These are phyloP conservation scores for Hyalella azteca DNA, from an alignment of 2,888 invertebrate genomes.

Conservation along the genomic window DNA sequence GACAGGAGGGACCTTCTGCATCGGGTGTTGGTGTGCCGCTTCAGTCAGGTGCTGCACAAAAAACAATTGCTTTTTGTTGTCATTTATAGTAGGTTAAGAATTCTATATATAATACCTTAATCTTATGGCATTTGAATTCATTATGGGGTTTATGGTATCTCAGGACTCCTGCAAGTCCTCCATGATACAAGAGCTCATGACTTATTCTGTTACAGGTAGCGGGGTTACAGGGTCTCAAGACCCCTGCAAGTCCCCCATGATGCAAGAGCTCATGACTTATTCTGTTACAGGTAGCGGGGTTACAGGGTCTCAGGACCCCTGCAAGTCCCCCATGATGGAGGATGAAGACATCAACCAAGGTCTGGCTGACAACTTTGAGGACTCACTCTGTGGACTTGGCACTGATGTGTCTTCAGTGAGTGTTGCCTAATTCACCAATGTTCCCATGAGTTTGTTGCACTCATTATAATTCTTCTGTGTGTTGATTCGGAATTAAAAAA, in stretches of 20 bases:
- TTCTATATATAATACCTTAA: not conserved
- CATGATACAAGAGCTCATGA: slow-evolving; percentile 31
- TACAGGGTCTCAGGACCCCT: not conserved
- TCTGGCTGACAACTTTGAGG: slow-evolving; percentile 75
- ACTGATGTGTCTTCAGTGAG: slow-evolving; percentile 66
- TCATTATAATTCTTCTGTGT: too few relatives aligned
- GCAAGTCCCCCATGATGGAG: slow-evolving; percentile 36
- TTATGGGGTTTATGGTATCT: not conserved
- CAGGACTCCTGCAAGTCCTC: slow-evolving; percentile 26
- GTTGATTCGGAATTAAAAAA: too few relatives aligned
- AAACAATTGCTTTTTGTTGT: not conserved
- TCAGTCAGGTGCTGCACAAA: not conserved
- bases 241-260: slow-evolving; percentile 33
- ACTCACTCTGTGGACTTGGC: slow-evolving; percentile 74
- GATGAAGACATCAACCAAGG: slow-evolving; percentile 64
- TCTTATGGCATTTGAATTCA: too few relatives aligned
- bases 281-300: not conserved
- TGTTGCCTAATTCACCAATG: not conserved
- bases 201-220: not conserved
- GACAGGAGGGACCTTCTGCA: not conserved
- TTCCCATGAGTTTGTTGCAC: too few relatives aligned
- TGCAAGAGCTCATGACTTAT: too few relatives aligned
- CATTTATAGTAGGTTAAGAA: not conserved
- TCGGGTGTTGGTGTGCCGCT: not conserved
- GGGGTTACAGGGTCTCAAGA: not conserved